Evolutionary conservation across 2,888 invertebrate species (phyloP).

Genomic region (Trichogramma evanescens): DNA sequence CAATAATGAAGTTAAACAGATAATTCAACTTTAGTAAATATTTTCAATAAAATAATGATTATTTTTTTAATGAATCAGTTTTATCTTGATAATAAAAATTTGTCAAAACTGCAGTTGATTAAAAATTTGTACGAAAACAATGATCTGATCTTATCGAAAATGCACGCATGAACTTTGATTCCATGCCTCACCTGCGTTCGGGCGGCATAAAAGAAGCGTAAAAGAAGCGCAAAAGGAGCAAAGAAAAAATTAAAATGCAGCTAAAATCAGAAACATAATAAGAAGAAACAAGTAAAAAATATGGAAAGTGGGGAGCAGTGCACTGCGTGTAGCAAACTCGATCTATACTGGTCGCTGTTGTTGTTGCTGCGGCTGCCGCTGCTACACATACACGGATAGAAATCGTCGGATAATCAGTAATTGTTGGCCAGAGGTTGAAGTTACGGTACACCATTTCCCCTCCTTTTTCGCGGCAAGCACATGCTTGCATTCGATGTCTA

Average conservation of each 20-base stretch:
- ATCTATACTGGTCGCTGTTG: slow-evolving; percentile 19
- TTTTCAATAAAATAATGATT: too few relatives aligned
- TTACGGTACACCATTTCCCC: slow-evolving; percentile 18
- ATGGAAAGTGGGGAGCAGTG: background rate
- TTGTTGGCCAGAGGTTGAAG: slow-evolving; percentile 23
- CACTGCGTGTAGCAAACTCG: slow-evolving; percentile 29
- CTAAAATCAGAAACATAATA: background rate
- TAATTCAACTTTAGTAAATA: too few relatives aligned
- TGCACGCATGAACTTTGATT: too few relatives aligned
- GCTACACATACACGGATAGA: slow-evolving; percentile 16
- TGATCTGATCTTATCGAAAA: too few relatives aligned
- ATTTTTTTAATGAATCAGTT: too few relatives aligned
- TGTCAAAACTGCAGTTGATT: too few relatives aligned
- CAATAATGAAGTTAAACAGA: too few relatives aligned
- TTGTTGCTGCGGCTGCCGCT: too few relatives aligned
- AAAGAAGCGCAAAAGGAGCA: background rate
- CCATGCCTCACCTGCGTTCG: too few relatives aligned
- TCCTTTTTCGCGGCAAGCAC: background rate
- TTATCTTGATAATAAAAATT: too few relatives aligned
- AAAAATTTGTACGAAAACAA: too few relatives aligned
- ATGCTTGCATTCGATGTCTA: background rate
- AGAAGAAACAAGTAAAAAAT: background rate
- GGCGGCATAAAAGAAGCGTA: background rate
- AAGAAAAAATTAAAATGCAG: background rate
- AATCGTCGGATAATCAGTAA: slow-evolving; percentile 32